Base-by-base conservation (phyloP, 2,888 invertebrate genomes). In the Mythimna loreyi region DNA sequence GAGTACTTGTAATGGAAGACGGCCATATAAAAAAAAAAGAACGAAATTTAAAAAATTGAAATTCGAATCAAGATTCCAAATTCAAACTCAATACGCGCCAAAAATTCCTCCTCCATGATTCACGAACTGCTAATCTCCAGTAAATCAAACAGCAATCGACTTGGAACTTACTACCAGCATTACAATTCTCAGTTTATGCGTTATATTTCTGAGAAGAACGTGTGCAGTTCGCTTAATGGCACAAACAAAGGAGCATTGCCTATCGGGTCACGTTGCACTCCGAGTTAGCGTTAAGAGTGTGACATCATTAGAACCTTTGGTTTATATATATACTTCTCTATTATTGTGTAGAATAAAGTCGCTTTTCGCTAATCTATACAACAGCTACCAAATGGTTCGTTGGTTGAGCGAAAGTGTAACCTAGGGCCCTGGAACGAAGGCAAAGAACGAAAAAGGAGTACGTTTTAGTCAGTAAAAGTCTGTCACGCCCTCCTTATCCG, bases 241-340 rank as follows among this genome's bases (percentile, higher is more conserved):
- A 58, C 56, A 70, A 75, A 77, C 82, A 80, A 75, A 79, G 80
- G 75, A 57, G 59, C 72, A 82, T 80, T 79, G 70, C 82, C 70
- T 84, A 78, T 84, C 84, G 74, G 63, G 71, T 82, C 82, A 84
- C 82, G 80, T 84, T 82, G 81, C 78, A 72, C 72, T 77, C 73
- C 52, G 58, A 73, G 69, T 59, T 66, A 73, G 77, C 79, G 73
- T 49, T 62, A 59, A 56, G 56, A 52, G 52, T 16, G 45, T 82
- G 78, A 79, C 70, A 68, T 82, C 67, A 82, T 67, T 45, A 25
- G 11, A 52, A 21, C 40, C 23, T 71, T 36, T 11, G 57, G 33
- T n/a, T n/a, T n/a, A n/a, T 56, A 50, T 69, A 40, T 30, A 28
- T n/a, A 28, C 11, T 6, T 36, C 43, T 45, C 7, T 3, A n/a